A percentile compares a stretch with the other conserved stretches of the same genome.
phyloP scores from a whole-genome alignment of 2,113 vertebrate species.

The Crotalus viridis region DNA sequence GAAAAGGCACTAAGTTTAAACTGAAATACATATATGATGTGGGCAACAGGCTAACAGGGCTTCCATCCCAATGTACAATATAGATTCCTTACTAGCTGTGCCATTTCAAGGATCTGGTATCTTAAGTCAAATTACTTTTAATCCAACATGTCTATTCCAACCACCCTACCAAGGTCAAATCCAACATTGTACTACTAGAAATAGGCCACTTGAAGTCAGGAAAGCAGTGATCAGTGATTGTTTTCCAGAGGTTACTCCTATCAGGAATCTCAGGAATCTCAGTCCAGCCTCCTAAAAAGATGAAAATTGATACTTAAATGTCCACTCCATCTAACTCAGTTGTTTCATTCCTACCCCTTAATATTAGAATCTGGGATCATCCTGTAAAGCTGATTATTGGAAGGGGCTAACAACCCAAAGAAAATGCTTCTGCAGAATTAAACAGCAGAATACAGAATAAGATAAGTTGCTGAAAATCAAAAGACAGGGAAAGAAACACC shows the following conservation, averaged over 20 bases:
- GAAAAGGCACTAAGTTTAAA: neutral
- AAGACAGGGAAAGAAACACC: neutral
- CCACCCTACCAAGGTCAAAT: neutral
- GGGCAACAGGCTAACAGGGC: neutral
- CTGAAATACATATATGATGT: neutral
- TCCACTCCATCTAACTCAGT: neutral
- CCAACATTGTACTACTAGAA: neutral
- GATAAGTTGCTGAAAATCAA: neutral
- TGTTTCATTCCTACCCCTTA: neutral
- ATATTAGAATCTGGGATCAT: neutral
- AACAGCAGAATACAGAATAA: neutral
- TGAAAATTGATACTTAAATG: neutral
- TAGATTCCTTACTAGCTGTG: neutral
- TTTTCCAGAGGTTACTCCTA: neutral
- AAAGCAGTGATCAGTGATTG: neutral
- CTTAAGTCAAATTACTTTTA: neutral
- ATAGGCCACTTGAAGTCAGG: neutral
- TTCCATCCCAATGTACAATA: neutral
- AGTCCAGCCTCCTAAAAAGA: neutral
- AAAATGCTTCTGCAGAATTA: neutral
- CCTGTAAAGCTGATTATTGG: neutral
- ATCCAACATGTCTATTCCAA: neutral
- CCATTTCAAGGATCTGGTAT: neutral
- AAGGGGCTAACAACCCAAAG: neutral
- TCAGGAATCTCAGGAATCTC: neutral